A percentile compares a stretch with the other conserved stretches of the same genome.
Evolutionary conservation across 2,888 invertebrate species (phyloP).

Genomic region (Andrena dorsata): DNA sequence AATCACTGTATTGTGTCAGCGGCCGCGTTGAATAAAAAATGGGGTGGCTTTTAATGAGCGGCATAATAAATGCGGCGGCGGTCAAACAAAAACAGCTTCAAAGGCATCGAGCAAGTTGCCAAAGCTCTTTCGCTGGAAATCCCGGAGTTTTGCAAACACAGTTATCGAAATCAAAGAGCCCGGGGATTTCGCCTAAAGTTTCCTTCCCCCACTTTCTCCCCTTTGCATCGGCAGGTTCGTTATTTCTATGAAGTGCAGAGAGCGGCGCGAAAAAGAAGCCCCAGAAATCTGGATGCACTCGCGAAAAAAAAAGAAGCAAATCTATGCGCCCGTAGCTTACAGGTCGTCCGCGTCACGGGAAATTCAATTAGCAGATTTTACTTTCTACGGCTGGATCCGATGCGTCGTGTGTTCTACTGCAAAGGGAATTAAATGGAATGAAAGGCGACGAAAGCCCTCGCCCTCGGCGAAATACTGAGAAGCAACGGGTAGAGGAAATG

Average conservation of each 20-base stretch:
- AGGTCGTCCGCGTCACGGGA: constrained; percentile 12
- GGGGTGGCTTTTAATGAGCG: constrained; percentile 21
- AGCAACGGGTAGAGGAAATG: background rate
- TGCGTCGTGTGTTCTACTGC: constrained; percentile 6
- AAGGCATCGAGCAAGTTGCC: constrained; percentile 31
- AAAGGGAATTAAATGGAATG: constrained; percentile 17
- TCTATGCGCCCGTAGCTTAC: constrained; percentile 3
- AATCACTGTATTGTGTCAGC: background rate
- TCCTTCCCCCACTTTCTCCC: constrained; percentile 12
- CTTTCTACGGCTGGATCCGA: constrained; percentile 9
- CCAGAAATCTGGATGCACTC: constrained; percentile 23
- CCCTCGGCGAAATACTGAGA: background rate
- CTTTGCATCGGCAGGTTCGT: constrained; percentile 45
- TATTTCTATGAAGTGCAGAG: constrained; percentile 43
- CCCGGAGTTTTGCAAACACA: constrained; percentile 31
- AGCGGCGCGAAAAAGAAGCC: constrained; percentile 34
- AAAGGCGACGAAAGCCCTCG: background rate
- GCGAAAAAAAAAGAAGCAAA: constrained; percentile 12
- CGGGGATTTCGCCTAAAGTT: constrained; percentile 40
- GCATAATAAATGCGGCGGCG: constrained; percentile 44
- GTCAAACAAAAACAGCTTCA: constrained; percentile 29
- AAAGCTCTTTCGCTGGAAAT: constrained; percentile 36
- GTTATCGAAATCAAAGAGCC: constrained; percentile 43
- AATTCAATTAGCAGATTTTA: constrained; percentile 38
- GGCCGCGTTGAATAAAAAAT: background rate